These are phyloP conservation scores for Isaurus tuberculatus DNA, from an alignment of 92 coral and sea anemone species.

Conservation along the genomic window DNA sequence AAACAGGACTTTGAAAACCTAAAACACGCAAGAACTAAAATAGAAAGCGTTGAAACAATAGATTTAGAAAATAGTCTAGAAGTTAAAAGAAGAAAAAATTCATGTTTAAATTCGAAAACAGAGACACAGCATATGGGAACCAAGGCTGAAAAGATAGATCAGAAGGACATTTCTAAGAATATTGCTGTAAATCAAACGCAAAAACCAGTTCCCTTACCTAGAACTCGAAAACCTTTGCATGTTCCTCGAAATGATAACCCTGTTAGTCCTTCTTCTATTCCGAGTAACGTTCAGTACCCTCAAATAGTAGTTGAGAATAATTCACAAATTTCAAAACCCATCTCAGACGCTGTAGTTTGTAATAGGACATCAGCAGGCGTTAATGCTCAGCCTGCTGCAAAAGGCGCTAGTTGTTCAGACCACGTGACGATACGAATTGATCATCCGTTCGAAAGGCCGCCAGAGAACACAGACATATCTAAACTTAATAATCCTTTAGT, in stretches of 20 bases:
- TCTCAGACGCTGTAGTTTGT: not conserved
- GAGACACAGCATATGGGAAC: conserved; percentile 18
- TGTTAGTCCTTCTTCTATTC: not conserved
- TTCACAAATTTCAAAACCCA: not conserved
- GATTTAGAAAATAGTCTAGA: not conserved
- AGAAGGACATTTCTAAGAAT: not conserved
- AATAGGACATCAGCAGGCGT: not conserved
- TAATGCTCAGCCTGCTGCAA: conserved; percentile 49
- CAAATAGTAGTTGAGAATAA: conserved; percentile 19
- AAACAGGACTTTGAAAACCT: conserved; percentile 67
- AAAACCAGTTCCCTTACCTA: conserved; percentile 26
- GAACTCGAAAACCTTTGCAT: conserved; percentile 36
- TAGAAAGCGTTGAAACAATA: conserved; percentile 7
- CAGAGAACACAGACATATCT: conserved; percentile 45
- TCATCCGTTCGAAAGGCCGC: conserved; percentile 81
- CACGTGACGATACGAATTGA: conserved; percentile 74
- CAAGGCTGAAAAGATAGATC: not conserved
- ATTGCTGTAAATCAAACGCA: conserved; percentile 2
- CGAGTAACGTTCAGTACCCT: not conserved
- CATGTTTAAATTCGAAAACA: conserved; percentile 22
- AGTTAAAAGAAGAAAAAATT: conserved; percentile 16
- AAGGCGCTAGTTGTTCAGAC: conserved; percentile 50
- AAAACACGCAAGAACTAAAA: conserved; percentile 5
- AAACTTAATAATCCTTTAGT: conserved; percentile 72
- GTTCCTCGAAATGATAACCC: not conserved